Base-by-base conservation (phyloP, 92 coral and sea anemone genomes). In the Umimayanthus kanabou region DNA sequence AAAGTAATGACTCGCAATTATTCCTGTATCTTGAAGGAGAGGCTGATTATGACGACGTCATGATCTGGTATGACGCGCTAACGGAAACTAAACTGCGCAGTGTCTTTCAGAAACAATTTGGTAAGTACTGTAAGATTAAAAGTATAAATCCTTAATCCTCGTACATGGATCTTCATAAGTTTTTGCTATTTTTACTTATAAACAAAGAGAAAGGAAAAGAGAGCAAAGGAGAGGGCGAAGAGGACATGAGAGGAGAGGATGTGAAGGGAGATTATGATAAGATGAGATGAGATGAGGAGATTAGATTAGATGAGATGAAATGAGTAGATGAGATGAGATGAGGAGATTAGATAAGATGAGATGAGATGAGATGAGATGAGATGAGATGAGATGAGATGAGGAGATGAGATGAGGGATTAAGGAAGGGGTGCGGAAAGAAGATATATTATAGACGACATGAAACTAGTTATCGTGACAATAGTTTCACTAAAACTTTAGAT, bases 21-120 rank as follows among this genome's bases (percentile, higher is more conserved):
- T 83, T 83, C 61, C 26, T 83, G 45, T 83, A 83, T 83, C 87
- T 83, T 43, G 87, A 42, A 22, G 87, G 87, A 83, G 33, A 69
- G 13, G 87, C 65, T 47, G 64, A 72, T 70, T 83, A 67, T 69
- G 87, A 70, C 0, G 64, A 83, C 13, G 14, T 83, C 42, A 69
- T 70, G 79, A 71, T 83, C 74, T 83, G 87, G 87, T 83, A 43
- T 47, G 43, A 83, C 42, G 18, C 8, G 57, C n/a, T 83, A 2
- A 26, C 43, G 25, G 66, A 83, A 8, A 29, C 26, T 26, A 25
- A 47, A 47, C 64, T 57, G 16, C 53, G 74, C 11, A 20, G 37
- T 55, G 66, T 83, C 9, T 83, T 83, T 70, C 42, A 47, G 16
- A 69, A 45, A 8, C 87, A 83, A 73, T 29, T 83, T 26, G 55